Evolutionary conservation across 2,888 invertebrate species (phyloP).

Genomic region (Eudasyphora cyanicolor): DNA sequence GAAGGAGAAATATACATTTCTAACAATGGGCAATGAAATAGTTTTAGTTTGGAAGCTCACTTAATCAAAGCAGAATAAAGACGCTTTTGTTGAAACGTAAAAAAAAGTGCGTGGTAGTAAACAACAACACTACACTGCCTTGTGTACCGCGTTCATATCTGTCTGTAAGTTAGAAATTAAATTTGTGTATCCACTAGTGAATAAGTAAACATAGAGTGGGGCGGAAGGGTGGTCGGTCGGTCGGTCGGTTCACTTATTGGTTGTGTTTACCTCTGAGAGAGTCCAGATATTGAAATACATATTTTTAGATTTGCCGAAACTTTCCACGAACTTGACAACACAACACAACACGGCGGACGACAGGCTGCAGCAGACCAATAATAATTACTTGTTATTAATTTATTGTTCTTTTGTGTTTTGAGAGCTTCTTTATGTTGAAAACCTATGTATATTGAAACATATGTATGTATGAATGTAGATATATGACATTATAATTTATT

Average conservation of each 20-base stretch:
- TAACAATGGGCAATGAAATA: neutral
- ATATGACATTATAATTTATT: too few species aligned
- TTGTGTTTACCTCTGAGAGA: neutral
- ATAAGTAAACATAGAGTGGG: too few species aligned
- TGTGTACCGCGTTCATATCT: too few species aligned
- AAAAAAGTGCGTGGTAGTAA: conserved; percentile 39
- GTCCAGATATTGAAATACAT: neutral
- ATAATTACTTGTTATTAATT: too few species aligned
- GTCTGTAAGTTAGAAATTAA: neutral
- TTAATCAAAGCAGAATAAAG: conserved; percentile 22
- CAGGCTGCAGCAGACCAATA: too few species aligned
- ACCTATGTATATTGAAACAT: too few species aligned
- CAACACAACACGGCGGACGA: too few species aligned
- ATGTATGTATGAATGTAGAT: too few species aligned
- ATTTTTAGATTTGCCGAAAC: neutral
- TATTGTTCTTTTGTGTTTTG: too few species aligned
- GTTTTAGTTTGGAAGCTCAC: conserved; percentile 39
- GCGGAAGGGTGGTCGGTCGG: neutral
- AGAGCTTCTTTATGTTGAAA: neutral
- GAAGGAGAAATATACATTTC: neutral
- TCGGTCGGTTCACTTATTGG: too few species aligned
- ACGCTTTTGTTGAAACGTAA: conserved; percentile 4
- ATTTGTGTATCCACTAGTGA: neutral
- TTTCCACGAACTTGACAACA: neutral
- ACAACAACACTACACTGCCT: neutral